phyloP scores from a whole-genome alignment of 2,113 vertebrate genomes.

The Hippocampus mohnikei region DNA sequence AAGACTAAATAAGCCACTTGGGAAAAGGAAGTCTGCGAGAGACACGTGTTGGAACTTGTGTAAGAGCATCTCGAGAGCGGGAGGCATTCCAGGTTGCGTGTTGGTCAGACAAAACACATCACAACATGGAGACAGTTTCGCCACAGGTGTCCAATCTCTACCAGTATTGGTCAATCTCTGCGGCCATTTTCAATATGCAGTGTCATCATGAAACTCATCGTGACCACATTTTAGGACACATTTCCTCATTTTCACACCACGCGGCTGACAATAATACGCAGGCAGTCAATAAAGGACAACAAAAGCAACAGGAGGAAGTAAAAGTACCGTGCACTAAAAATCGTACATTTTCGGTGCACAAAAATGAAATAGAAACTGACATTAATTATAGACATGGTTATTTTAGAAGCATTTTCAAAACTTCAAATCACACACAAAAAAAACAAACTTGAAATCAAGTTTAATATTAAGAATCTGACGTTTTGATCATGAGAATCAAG shows the following conservation, averaged over 20 bases:
- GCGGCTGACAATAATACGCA: slow-evolving; percentile 26
- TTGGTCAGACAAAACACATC: slow-evolving; percentile 32
- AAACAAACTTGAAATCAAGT: no score
- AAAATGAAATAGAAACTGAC: neutral
- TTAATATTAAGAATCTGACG: no score
- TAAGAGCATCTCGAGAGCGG: slow-evolving; percentile 20
- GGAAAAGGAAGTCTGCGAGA: slow-evolving; percentile 22
- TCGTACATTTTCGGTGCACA: neutral
- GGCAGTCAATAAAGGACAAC: slow-evolving; percentile 31
- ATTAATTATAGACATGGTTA: neutral
- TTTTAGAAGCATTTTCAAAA: neutral
- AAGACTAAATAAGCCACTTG: slow-evolving; percentile 50
- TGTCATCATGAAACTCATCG: neutral
- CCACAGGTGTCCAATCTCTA: neutral
- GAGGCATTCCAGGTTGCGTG: slow-evolving; percentile 42
- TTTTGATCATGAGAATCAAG: no score
- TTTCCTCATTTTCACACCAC: slow-evolving; percentile 51
- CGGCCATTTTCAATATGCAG: neutral
- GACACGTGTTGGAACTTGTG: slow-evolving; percentile 52
- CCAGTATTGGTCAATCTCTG: neutral
- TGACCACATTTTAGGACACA: slow-evolving; percentile 9
- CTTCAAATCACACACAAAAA: neutral
- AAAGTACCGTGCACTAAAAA: neutral
- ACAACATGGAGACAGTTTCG: slow-evolving; percentile 2
- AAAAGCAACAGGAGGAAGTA: slow-evolving; percentile 19